These are phyloP conservation scores for Diglossa cyanea DNA, from an alignment of 2,797 vertebrate genomes.

Conservation along the genomic window DNA sequence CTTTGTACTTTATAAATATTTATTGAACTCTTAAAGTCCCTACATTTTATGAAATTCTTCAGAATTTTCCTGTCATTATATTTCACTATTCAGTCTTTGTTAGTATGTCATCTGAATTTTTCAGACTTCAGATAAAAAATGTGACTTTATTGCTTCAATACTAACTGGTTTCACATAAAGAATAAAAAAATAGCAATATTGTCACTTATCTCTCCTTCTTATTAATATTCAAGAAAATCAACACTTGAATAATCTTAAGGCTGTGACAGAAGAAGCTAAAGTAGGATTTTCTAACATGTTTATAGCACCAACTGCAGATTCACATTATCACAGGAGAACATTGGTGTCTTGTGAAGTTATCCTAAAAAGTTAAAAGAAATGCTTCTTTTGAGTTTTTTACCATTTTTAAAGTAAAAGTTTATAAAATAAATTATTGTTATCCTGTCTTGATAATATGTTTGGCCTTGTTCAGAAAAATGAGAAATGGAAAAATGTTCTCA, in stretches of 20 bases:
- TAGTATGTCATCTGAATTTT: not conserved
- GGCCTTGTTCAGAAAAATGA: not conserved
- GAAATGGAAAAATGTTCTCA: not conserved
- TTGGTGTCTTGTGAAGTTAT: not conserved
- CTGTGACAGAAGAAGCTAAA: not conserved
- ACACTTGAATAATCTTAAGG: not conserved
- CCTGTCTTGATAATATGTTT: not conserved
- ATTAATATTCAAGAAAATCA: not conserved
- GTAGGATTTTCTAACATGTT: not conserved
- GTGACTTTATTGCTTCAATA: not conserved
- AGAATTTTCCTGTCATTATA: not conserved
- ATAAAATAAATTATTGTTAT: not conserved
- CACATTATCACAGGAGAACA: not conserved
- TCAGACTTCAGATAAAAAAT: not conserved
- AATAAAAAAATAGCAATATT: not conserved
- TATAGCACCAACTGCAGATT: not conserved
- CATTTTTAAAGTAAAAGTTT: not conserved
- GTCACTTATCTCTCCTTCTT: not conserved
- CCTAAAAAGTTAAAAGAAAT: not conserved
- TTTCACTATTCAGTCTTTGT: not conserved
- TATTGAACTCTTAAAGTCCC: not conserved
- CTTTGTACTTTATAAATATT: slow-evolving; percentile 52
- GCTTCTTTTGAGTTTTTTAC: fast-evolving
- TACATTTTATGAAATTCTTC: not conserved
- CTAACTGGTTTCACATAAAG: not conserved